These are phyloP conservation scores for Cosmia pyralina DNA, from an alignment of 2,888 invertebrate genomes.

Conservation along the genomic window DNA sequence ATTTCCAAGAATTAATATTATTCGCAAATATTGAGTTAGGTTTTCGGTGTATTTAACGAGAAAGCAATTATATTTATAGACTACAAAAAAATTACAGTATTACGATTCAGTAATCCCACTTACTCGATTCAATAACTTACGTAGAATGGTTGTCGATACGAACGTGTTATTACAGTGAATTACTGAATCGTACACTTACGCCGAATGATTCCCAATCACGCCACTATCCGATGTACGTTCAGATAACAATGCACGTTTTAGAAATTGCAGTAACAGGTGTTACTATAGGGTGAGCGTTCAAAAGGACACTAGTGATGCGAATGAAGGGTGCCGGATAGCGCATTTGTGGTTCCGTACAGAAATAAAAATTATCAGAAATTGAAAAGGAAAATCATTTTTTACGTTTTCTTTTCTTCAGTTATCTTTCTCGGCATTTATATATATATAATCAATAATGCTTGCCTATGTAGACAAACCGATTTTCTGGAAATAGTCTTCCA, in stretches of 20 bases:
- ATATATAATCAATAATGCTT: neutral
- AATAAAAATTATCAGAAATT: too few relatives aligned
- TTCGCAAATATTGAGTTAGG: conserved; percentile 6
- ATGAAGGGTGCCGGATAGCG: neutral
- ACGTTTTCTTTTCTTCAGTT: neutral
- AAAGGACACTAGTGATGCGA: conserved; percentile 16
- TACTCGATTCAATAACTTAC: conserved; percentile 10
- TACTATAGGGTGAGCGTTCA: conserved; percentile 10
- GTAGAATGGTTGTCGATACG: conserved; percentile 10
- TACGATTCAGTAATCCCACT: neutral
- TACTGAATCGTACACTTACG: conserved; percentile 30
- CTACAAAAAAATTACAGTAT: neutral
- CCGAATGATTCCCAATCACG: conserved; percentile 32
- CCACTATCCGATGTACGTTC: conserved; percentile 11
- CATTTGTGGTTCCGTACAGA: neutral
- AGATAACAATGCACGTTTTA: conserved; percentile 32
- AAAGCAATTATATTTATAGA: too few relatives aligned
- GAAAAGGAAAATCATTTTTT: neutral
- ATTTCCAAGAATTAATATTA: conserved; percentile 14
- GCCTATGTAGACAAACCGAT: neutral
- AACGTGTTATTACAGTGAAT: conserved; percentile 23
- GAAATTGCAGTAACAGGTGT: conserved; percentile 32
- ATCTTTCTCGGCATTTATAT: too few relatives aligned
- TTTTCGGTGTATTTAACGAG: too few relatives aligned
- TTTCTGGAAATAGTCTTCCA: neutral